Evolutionary conservation across 1,140 invertebrate genomes (phyloP).

Genomic region (Vanessa atalanta): DNA sequence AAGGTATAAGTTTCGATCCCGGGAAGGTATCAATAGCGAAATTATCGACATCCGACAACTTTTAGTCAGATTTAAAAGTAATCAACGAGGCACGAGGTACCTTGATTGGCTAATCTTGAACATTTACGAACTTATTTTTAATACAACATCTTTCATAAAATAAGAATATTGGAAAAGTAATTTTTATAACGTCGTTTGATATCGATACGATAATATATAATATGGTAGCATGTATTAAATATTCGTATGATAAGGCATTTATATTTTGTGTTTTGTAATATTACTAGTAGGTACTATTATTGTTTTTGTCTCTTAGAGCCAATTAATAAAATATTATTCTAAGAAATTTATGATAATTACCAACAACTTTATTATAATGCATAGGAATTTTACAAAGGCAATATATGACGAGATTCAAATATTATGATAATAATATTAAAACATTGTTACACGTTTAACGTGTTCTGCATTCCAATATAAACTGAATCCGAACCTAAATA

Average conservation of each 20-base stretch:
- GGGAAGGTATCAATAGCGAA: conserved; percentile 50
- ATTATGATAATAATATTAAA: conserved; percentile 12
- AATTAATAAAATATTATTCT: too few species aligned
- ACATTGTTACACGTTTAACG: conserved; percentile 37
- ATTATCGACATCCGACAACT: conserved; percentile 46
- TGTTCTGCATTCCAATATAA: conserved; percentile 45
- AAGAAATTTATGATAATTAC: too few species aligned
- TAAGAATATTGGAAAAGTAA: background rate
- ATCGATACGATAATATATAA: background rate
- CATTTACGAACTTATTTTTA: conserved; percentile 6
- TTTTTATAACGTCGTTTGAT: background rate
- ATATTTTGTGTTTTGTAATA: too few species aligned
- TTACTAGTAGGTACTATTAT: too few species aligned
- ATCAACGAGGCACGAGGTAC: conserved; percentile 45
- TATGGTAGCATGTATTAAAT: background rate
- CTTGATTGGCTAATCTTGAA: conserved; percentile 30
- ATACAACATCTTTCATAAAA: background rate
- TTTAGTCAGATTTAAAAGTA: conserved; percentile 49
- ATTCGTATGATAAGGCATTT: background rate
- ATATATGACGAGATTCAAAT: conserved; percentile 21
- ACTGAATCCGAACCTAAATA: conserved; percentile 42
- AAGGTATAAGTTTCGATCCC: conserved; percentile 43
- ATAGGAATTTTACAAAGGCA: conserved; percentile 1
- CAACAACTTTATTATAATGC: background rate
- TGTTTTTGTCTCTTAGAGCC: too few species aligned